Percentiles rank a stretch among this genome's conserved stretches.
These are phyloP conservation scores for Xiphophorus couchianus DNA, from an alignment of 2,113 vertebrate species.

Conservation along the genomic window DNA sequence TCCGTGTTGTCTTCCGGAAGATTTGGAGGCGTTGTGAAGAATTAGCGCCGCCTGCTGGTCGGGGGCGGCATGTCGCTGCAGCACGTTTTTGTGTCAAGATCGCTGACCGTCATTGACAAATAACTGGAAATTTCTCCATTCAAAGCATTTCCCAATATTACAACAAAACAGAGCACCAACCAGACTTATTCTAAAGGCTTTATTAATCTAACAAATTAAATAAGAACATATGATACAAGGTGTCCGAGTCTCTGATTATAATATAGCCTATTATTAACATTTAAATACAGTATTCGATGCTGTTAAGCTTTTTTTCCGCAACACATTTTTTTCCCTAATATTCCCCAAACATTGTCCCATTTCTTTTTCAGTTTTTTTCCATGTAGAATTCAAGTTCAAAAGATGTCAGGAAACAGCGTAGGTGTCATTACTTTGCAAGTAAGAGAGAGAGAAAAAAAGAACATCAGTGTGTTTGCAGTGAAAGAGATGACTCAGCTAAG, in stretches of 20 bases:
- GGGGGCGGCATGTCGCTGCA: neutral
- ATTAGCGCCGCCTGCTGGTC: conserved; percentile 29
- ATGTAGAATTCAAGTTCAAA: conserved; percentile 33
- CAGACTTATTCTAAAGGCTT: conserved; percentile 78
- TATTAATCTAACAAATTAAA: conserved; percentile 85
- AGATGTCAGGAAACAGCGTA: conserved; percentile 15
- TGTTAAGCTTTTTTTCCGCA: conserved; percentile 56
- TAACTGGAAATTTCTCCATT: no score
- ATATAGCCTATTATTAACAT: conserved; percentile 84
- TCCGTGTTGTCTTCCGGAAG: neutral
- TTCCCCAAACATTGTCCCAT: conserved; percentile 37
- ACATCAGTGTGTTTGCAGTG: conserved; percentile 36
- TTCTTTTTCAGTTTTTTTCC: conserved; percentile 43
- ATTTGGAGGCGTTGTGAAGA: neutral
- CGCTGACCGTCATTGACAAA: no score
- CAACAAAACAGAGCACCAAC: neutral
- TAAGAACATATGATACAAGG: conserved; percentile 83
- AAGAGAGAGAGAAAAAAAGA: neutral
- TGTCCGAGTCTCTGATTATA: conserved; percentile 76
- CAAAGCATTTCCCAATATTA: neutral
- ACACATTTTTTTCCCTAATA: conserved; percentile 38
- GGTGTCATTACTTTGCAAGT: conserved; percentile 16
- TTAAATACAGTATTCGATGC: conserved; percentile 82
- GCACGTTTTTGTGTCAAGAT: no score
- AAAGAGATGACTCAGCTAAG: conserved; percentile 3